Conservation (phyloP, 2,797 vertebrate species). For the Tadarida brasiliensis region DNA sequence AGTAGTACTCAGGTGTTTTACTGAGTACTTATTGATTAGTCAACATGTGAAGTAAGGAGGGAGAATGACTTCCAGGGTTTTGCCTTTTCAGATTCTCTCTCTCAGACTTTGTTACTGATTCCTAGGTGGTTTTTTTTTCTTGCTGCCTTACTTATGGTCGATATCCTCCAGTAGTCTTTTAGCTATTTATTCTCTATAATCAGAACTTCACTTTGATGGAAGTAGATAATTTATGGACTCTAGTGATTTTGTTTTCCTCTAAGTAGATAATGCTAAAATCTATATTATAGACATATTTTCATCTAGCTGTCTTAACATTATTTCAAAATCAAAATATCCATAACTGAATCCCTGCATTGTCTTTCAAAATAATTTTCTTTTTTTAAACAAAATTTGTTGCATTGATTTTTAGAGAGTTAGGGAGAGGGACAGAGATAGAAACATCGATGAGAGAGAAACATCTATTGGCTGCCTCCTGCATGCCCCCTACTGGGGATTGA, state of each 20-base stretch:
- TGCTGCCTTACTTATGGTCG: not conserved
- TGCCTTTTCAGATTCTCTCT: not conserved
- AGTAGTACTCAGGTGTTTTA: not conserved
- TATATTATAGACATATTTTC: not conserved
- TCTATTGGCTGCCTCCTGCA: no score
- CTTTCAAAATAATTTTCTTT: not conserved
- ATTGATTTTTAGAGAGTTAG: no score
- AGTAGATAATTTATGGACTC: not conserved
- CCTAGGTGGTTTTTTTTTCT: not conserved
- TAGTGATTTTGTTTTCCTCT: not conserved
- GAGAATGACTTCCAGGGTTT: not conserved
- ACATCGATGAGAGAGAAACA: no score
- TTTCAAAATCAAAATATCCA: not conserved
- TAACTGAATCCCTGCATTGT: not conserved
- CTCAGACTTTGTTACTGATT: not conserved
- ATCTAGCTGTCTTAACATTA: not conserved
- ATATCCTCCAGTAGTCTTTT: not conserved
- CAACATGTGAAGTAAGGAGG: not conserved
- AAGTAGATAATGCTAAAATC: not conserved
- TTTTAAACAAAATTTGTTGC: no score
- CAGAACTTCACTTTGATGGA: not conserved
- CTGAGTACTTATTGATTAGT: not conserved
- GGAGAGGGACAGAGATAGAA: no score
- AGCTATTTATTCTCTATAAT: not conserved
- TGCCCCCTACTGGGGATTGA: no score